A percentile compares a stretch with the other conserved stretches of the same genome.
These are phyloP conservation scores for Shinisaurus crocodilurus DNA, from an alignment of 2,113 vertebrate genomes.

Conservation along the genomic window DNA sequence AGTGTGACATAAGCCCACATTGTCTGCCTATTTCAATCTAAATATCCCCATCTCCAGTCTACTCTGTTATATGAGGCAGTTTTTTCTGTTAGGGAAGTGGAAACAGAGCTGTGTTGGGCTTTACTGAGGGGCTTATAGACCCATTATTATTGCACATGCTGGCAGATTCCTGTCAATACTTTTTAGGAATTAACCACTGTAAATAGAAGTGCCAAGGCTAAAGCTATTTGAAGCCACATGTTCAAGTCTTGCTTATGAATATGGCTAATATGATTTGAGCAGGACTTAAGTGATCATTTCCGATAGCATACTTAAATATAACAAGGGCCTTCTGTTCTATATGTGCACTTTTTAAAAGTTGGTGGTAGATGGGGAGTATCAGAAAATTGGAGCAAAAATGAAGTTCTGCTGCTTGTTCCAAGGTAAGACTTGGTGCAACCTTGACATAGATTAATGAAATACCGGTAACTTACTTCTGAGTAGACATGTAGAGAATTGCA, in stretches of 20 bases:
- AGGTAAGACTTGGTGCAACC: neutral
- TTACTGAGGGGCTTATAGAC: neutral
- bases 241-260: neutral
- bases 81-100: neutral
- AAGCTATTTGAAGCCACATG: neutral
- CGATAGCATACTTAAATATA: neutral
- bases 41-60: neutral
- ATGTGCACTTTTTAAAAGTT: neutral
- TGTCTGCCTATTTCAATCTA: constrained; percentile 45
- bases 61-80: neutral
- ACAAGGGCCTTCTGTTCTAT: neutral
- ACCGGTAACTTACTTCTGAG: neutral
- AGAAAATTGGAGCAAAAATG: neutral
- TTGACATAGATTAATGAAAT: neutral
- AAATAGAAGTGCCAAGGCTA: neutral
- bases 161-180: neutral
- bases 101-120: neutral
- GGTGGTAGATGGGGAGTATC: neutral
- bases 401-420: neutral
- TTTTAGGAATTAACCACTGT: neutral
- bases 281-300: neutral
- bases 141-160: neutral
- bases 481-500: too few relatives aligned
- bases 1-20: constrained; percentile 30
- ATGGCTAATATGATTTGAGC: neutral